Percentiles rank a stretch among this genome's conserved stretches.
These are phyloP conservation scores for Altica lythri DNA, from an alignment of 2,888 invertebrate genomes.

Conservation along the genomic window DNA sequence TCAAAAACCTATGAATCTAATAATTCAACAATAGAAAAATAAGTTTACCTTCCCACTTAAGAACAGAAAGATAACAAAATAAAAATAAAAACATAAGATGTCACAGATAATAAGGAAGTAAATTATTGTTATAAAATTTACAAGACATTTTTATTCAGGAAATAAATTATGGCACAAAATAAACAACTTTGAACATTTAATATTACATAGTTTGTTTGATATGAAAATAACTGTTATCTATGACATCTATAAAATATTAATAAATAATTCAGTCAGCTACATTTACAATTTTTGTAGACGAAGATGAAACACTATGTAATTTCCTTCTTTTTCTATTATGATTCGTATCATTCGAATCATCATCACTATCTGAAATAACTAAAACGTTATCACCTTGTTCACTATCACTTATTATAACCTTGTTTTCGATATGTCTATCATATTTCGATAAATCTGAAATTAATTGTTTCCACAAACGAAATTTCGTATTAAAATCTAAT, in stretches of 20 bases:
- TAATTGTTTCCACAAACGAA: constrained; percentile 35
- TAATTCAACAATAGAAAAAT: no score
- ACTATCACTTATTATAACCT: constrained; percentile 21
- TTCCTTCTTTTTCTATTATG: constrained; percentile 13
- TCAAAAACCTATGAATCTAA: no score
- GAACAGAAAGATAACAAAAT: no score
- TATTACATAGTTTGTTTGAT: no score
- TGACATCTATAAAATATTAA: no score
- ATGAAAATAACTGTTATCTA: not conserved
- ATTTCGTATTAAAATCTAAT: constrained; percentile 33
- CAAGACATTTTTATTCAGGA: no score
- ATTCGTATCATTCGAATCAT: constrained; percentile 14
- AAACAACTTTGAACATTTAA: no score
- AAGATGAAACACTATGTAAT: not conserved
- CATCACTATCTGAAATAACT: constrained; percentile 31
- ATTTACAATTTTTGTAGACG: constrained; percentile 13
- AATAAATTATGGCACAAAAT: no score
- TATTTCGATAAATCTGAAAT: constrained; percentile 29
- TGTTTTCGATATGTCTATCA: constrained; percentile 10
- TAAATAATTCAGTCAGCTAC: constrained; percentile 10
- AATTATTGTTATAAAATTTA: no score
- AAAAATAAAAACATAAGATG: no score
- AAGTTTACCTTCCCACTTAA: no score
- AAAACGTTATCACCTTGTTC: constrained; percentile 25
- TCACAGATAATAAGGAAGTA: no score